Percentiles rank a stretch among this genome's conserved stretches.
Conservation (phyloP, 92 coral and sea anemone species). For the Metridium senile region DNA sequence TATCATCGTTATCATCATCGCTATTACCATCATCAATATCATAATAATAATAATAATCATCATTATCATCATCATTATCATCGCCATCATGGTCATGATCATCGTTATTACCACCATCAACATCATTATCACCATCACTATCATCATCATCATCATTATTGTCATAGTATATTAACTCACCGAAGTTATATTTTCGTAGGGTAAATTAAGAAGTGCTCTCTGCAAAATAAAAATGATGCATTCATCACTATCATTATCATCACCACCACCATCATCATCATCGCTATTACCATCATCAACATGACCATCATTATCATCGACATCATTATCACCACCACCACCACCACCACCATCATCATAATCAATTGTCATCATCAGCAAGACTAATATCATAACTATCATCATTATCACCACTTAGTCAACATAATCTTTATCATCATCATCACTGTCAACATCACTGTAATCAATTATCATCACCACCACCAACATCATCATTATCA, state of each 20-base stretch:
- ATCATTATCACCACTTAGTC: not conserved
- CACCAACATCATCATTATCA: not conserved
- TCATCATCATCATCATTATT: not conserved
- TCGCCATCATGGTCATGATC: too few species aligned
- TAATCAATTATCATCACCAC: not conserved
- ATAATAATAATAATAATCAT: too few species aligned
- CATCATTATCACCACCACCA: not conserved
- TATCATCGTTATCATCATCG: too few species aligned
- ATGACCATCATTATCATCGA: not conserved
- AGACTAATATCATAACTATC: not conserved
- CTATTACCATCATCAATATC: too few species aligned
- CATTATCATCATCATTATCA: too few species aligned
- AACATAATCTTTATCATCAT: not conserved
- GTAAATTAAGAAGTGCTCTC: conserved; percentile 10
- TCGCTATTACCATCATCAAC: not conserved
- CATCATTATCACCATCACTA: too few species aligned
- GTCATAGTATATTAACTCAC: conserved; percentile 13
- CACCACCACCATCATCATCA: not conserved
- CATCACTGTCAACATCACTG: not conserved
- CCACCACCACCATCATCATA: not conserved
- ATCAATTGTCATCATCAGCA: not conserved
- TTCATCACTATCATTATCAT: not conserved
- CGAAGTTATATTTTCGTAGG: conserved; percentile 5
- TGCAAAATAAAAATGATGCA: not conserved
- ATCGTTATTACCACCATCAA: too few species aligned